Evolutionary conservation across 1,140 invertebrate genomes (phyloP).

Genomic region (Neuroterus valhalla): DNA sequence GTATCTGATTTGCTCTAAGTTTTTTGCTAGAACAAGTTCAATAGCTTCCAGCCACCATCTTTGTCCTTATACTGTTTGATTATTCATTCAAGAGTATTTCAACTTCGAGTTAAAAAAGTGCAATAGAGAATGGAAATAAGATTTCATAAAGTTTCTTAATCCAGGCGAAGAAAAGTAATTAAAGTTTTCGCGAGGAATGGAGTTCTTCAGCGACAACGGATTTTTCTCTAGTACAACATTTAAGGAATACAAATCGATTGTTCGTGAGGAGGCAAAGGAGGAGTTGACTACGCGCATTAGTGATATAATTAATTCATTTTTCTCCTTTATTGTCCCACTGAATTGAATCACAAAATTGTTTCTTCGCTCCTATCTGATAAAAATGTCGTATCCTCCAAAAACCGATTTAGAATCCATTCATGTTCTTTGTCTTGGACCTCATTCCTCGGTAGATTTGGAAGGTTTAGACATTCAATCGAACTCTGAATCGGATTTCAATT

Average conservation of each 20-base stretch:
- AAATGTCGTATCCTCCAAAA: no score
- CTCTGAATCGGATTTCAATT: conserved; percentile 40
- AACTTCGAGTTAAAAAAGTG: not conserved
- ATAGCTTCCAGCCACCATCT: not conserved
- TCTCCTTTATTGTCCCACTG: no score
- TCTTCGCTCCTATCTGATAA: no score
- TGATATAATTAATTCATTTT: no score
- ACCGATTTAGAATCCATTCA: not conserved
- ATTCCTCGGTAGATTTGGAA: not conserved
- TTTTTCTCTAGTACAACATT: not conserved
- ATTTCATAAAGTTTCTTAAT: conserved; percentile 17
- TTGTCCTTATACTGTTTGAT: not conserved
- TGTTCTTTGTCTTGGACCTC: not conserved
- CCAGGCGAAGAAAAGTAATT: conserved; percentile 16
- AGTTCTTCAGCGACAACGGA: not conserved
- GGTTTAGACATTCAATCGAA: conserved; percentile 28
- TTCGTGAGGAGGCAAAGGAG: not conserved
- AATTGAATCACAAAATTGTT: no score
- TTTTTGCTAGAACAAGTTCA: no score
- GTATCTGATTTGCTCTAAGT: no score
- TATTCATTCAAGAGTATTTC: conserved; percentile 15
- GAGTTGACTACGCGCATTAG: no score
- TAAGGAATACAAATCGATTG: conserved; percentile 15
- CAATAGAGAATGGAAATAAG: not conserved
- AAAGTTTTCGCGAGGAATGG: not conserved